Conservation (phyloP, 2,888 invertebrate species). For the Pediacus dermestoides region DNA sequence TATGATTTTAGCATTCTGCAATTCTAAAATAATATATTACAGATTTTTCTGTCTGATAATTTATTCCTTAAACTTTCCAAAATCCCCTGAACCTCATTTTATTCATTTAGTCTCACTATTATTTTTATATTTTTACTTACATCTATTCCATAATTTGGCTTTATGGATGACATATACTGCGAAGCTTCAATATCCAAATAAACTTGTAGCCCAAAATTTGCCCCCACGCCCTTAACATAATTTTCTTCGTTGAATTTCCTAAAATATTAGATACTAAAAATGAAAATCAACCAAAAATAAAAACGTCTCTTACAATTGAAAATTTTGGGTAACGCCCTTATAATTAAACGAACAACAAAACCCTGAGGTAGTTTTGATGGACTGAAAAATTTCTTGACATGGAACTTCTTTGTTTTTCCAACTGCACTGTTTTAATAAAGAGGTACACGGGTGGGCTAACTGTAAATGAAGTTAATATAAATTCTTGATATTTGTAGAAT, state of each 20-base stretch:
- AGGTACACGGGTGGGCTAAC: not conserved
- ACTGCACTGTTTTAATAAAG: not conserved
- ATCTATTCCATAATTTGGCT: not conserved
- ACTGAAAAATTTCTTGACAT: not conserved
- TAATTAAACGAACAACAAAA: slow-evolving; percentile 7
- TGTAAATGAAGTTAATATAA: slow-evolving; percentile 4
- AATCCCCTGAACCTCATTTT: no score
- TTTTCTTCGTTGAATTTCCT: no score
- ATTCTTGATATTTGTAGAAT: not conserved
- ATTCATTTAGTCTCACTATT: no score
- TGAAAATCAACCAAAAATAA: not conserved
- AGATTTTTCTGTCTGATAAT: no score
- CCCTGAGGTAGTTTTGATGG: slow-evolving; percentile 3
- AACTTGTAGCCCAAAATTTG: not conserved
- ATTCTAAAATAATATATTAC: no score
- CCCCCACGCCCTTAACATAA: not conserved
- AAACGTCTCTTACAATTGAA: slow-evolving; percentile 4
- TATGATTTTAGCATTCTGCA: no score
- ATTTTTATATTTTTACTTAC: no score
- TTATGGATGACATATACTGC: not conserved
- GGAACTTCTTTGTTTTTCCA: not conserved
- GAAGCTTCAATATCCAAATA: slow-evolving; percentile 3
- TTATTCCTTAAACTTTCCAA: no score
- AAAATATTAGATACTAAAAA: not conserved
- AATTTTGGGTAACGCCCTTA: not conserved